Evolutionary conservation across 2,797 vertebrate species (phyloP), one percentile per base, ranked within the genome.

Genomic region (Hybognathus amarus): DNA sequence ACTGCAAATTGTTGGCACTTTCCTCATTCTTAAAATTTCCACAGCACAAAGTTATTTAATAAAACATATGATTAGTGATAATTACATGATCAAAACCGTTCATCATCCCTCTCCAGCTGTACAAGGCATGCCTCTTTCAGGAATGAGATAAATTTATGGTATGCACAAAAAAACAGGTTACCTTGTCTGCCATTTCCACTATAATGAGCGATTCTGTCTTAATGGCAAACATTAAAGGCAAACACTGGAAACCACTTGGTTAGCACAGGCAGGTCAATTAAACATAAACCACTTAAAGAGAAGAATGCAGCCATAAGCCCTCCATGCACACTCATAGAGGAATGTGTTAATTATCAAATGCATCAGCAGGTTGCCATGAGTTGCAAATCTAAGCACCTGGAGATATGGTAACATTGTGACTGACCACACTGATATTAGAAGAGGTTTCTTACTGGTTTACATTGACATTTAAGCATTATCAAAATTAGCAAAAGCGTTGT

Each of bases 261-360:
- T 92, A 90, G 71, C 27, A 67, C 79, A 89, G 88, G 89, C 91
- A 91, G 90, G 94, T 90, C 86, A 92, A 94, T 93, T 91, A 93
- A 92, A 94, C 89, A 90, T 27, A 84, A 92, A 93, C 83, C 89
- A 89, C 84, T 87, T 89, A 80, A 84, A 88, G 88, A 87, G 83
- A 89, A 89, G 87, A 88, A 83, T 80, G 90, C 92, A 69, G 87
- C 88, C 89, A 87, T 87, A 90, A 89, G 85, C 91, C 91, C 86
- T 86, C 63, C 80, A 85, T 78, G 54, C 69, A 69, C 83, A 91
- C 90, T 67, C 71, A 86, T 17, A 59, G 88, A 84, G 87, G 92
- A 87, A 69, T 79, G 81, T 12, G 45, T 89, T 89, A 93, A 94
- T 92, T 91, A 92, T 92, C 87, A 87, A 89, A 90, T 73, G 87